Conservation (phyloP, 2,113 vertebrate genomes). For the Ochotona curzoniae region DNA sequence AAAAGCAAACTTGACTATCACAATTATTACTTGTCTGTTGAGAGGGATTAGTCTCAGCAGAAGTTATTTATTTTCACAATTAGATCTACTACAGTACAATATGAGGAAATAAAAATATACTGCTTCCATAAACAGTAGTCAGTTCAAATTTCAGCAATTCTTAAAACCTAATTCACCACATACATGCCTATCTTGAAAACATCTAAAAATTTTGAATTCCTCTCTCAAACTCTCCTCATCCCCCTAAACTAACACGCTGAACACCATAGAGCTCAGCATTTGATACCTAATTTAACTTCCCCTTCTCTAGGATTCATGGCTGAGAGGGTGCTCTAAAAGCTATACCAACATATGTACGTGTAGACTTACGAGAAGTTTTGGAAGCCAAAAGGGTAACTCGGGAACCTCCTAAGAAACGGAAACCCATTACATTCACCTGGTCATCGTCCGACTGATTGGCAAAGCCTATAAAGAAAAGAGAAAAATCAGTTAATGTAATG, state of each 20-base stretch:
- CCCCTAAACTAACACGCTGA: not conserved
- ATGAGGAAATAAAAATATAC: too few relatives aligned
- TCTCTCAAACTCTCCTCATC: not conserved
- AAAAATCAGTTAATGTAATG: not conserved
- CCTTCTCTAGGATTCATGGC: not conserved
- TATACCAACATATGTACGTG: too few relatives aligned
- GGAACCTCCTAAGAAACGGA: slow-evolving; percentile 93
- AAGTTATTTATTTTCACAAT: not conserved
- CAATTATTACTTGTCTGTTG: slow-evolving; percentile 11
- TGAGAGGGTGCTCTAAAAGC: not conserved
- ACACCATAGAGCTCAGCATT: not conserved
- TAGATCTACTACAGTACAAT: too few relatives aligned
- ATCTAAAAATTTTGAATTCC: slow-evolving; percentile 20
- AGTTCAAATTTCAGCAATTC: not conserved
- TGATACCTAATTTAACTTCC: not conserved
- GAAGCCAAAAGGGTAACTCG: slow-evolving; percentile 94
- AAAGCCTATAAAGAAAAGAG: slow-evolving; percentile 89
- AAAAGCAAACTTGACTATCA: slow-evolving; percentile 29
- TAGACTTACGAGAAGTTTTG: slow-evolving; percentile 93
- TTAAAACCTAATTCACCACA: not conserved
- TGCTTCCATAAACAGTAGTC: not conserved
- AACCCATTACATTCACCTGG: slow-evolving; percentile 91
- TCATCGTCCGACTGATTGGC: slow-evolving; percentile 89
- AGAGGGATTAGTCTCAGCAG: not conserved
- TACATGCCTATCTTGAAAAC: not conserved